Percentiles rank a stretch among this genome's conserved stretches.
These are phyloP conservation scores for Subanguina moxae DNA, from an alignment of 1,140 invertebrate genomes.

Conservation along the genomic window DNA sequence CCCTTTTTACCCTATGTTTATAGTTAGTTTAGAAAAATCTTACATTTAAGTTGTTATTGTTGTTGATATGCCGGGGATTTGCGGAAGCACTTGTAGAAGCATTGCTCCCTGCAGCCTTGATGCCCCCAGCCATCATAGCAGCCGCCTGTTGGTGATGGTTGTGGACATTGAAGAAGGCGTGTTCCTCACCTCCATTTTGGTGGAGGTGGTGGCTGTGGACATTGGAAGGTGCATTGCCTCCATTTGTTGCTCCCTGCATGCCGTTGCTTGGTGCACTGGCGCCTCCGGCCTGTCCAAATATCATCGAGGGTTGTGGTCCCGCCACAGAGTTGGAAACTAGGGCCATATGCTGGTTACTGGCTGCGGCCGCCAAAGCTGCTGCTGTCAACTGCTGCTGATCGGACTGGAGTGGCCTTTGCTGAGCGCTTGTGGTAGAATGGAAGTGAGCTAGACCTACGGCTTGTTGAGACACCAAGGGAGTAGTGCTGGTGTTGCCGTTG, in stretches of 20 bases:
- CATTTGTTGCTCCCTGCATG: background rate
- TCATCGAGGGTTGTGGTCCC: background rate
- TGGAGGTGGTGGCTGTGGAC: background rate
- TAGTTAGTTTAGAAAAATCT: background rate
- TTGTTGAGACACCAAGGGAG: background rate
- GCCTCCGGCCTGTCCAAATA: background rate
- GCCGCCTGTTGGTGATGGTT: background rate
- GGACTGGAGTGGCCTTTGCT: no score
- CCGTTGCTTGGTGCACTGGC: background rate
- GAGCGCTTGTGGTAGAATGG: background rate
- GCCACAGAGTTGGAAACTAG: background rate
- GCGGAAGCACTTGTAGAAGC: background rate
- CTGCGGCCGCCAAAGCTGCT: slow-evolving; percentile 6
- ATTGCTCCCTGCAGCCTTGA: background rate
- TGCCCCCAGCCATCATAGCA: background rate
- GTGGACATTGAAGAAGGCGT: background rate
- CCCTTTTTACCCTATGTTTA: background rate
- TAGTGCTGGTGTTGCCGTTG: background rate
- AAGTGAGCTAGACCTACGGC: background rate
- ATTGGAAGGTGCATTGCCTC: background rate
- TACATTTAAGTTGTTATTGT: background rate
- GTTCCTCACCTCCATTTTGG: background rate
- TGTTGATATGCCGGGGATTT: background rate
- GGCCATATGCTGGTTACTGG: slow-evolving; percentile 4
- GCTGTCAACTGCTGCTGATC: background rate